These are phyloP conservation scores for Loris lydekkerianus DNA, from an alignment of 2,797 vertebrate genomes.

Conservation along the genomic window DNA sequence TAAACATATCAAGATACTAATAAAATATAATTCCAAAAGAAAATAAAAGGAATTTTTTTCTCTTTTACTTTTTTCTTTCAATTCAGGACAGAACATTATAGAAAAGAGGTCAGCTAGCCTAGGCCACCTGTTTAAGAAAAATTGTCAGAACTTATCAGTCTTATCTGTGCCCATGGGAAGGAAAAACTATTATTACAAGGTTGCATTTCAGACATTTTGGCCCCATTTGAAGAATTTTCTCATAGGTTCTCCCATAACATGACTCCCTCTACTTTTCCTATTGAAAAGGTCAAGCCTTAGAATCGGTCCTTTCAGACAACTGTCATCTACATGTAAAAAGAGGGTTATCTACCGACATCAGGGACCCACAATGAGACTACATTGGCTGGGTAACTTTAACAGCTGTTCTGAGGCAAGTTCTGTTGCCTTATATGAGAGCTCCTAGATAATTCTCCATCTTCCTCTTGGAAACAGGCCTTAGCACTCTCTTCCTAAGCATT, in stretches of 20 bases:
- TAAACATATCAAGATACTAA: neutral
- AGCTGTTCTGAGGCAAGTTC: neutral
- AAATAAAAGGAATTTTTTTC: neutral
- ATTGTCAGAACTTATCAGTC: neutral
- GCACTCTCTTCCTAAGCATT: neutral
- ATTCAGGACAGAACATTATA: neutral
- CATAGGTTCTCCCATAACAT: neutral
- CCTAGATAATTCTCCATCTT: neutral
- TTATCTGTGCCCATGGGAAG: neutral
- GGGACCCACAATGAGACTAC: neutral
- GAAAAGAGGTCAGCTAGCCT: neutral
- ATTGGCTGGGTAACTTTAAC: neutral
- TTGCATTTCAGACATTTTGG: neutral
- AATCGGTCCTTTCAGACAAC: neutral
- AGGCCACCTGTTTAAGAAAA: constrained; percentile 9
- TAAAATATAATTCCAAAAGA: neutral
- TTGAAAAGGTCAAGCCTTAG: neutral
- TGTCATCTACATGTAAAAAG: neutral
- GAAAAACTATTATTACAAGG: neutral
- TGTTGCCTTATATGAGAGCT: neutral
- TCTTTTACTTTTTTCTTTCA: constrained; percentile 12
- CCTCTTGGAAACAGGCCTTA: constrained; percentile 15
- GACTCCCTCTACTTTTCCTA: neutral
- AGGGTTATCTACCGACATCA: neutral
- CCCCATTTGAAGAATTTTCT: neutral